A percentile compares a stretch with the other conserved stretches of the same genome.
phyloP scores from a whole-genome alignment of 2,888 invertebrate genomes.

The Eucera pruinosa region DNA sequence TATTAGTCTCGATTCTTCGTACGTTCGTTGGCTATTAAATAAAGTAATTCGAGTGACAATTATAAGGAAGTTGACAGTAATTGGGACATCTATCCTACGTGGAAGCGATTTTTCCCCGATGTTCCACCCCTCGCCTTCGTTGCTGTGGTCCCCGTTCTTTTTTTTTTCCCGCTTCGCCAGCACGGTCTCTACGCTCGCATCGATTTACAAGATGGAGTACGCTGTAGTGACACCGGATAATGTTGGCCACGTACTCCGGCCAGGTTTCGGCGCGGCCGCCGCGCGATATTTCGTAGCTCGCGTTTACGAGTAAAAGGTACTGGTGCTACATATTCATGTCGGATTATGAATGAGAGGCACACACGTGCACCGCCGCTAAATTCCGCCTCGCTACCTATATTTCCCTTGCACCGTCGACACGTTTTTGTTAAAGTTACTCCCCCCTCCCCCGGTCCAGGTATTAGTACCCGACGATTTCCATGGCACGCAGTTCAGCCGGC shows the following conservation, averaged over 20 bases:
- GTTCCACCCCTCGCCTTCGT: slow-evolving; percentile 1
- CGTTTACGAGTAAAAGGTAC: slow-evolving; percentile 45
- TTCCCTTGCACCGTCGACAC: not conserved
- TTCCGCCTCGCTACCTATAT: slow-evolving; percentile 15
- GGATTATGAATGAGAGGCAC: slow-evolving; percentile 52
- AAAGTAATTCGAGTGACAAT: too few species aligned
- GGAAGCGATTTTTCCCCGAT: slow-evolving; percentile 9
- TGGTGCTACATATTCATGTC: slow-evolving; percentile 46
- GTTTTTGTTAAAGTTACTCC: slow-evolving; percentile 24
- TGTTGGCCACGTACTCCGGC: slow-evolving; percentile 1
- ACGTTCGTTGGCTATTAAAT: too few species aligned
- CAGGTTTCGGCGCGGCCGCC: not conserved
- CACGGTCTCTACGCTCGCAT: slow-evolving; percentile 26
- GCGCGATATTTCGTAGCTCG: slow-evolving; percentile 29
- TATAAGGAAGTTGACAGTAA: too few species aligned
- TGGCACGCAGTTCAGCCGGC: not conserved
- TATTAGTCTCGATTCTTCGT: too few species aligned
- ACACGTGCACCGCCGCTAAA: slow-evolving; percentile 26
- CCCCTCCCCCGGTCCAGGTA: not conserved
- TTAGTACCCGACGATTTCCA: slow-evolving; percentile 6
- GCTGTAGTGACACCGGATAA: slow-evolving; percentile 46
- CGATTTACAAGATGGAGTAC: slow-evolving; percentile 48
- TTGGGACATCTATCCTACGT: slow-evolving; percentile 12
- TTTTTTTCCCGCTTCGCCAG: slow-evolving; percentile 6
- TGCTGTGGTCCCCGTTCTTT: slow-evolving; percentile 4